Evolutionary conservation across 1,140 invertebrate genomes (phyloP).

Genomic region (Sweltsa coloradensis): DNA sequence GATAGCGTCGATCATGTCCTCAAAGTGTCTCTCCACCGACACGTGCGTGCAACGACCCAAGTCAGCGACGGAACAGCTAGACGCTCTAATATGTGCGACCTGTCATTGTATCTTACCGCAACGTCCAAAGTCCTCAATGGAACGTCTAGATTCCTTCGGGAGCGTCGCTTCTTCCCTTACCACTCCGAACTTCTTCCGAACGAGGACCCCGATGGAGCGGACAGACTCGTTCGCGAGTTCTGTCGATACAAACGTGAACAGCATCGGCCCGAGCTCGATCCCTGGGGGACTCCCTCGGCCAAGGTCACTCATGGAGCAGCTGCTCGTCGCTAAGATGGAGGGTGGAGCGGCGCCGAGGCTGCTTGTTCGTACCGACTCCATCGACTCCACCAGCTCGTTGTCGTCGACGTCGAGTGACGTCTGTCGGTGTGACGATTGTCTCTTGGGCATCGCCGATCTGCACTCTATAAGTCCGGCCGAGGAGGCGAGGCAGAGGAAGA

Average conservation of each 20-base stretch:
- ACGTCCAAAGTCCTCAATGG: no score
- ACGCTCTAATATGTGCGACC: no score
- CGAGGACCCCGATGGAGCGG: no score
- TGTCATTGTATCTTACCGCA: no score
- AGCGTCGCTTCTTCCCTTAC: no score
- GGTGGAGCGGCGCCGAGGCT: slow-evolving; percentile 20
- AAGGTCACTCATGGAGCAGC: slow-evolving; percentile 59
- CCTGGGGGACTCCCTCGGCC: slow-evolving; percentile 30
- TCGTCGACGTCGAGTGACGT: slow-evolving; percentile 52
- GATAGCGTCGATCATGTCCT: no score
- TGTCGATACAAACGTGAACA: neutral
- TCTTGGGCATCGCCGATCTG: slow-evolving; percentile 66
- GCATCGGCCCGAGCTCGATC: slow-evolving; percentile 10
- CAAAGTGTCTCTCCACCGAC: no score
- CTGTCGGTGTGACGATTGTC: slow-evolving; percentile 69
- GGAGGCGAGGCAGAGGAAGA: slow-evolving; percentile 17
- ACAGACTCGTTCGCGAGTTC: no score
- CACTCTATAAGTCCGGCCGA: slow-evolving; percentile 40
- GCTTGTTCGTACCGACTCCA: slow-evolving; percentile 56
- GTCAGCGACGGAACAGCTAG: no score
- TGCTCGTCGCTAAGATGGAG: slow-evolving; percentile 66
- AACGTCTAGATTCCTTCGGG: no score
- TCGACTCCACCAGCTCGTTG: slow-evolving; percentile 63
- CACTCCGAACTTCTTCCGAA: no score
- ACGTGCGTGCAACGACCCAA: no score